These are phyloP conservation scores for Streblospio benedicti DNA, from an alignment of 1,140 invertebrate species.

Conservation along the genomic window DNA sequence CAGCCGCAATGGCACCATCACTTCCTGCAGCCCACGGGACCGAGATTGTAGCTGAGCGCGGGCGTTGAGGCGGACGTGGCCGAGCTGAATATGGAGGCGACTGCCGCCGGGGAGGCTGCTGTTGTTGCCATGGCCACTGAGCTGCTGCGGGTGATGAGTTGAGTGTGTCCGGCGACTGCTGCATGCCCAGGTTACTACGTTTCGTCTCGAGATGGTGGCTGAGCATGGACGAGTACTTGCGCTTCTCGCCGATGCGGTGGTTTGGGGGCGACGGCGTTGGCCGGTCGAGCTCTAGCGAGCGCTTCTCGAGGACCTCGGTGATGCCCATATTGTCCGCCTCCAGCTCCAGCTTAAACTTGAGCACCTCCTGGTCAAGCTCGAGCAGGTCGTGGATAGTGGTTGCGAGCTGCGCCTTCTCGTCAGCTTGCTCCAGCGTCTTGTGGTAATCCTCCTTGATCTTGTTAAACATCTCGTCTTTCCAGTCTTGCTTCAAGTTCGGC, in stretches of 20 bases:
- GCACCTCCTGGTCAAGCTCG: slow-evolving; percentile 83
- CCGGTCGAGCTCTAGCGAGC: too few species aligned
- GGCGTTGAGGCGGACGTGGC: slow-evolving; percentile 23
- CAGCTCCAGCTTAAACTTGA: slow-evolving; percentile 94
- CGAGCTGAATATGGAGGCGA: slow-evolving; percentile 36
- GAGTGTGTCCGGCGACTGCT: too few species aligned
- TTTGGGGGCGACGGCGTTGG: too few species aligned
- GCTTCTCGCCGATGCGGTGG: too few species aligned
- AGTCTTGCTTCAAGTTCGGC: slow-evolving; percentile 68
- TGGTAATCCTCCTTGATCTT: slow-evolving; percentile 81
- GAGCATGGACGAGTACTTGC: too few species aligned
- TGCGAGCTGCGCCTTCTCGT: slow-evolving; percentile 75
- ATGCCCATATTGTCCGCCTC: slow-evolving; percentile 97
- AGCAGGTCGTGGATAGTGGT: slow-evolving; percentile 88
- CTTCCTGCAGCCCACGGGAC: slow-evolving; percentile 67
- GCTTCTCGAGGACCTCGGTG: slow-evolving; percentile 87
- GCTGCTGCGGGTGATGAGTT: too few species aligned
- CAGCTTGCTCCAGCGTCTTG: slow-evolving; percentile 85
- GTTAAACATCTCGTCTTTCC: slow-evolving; percentile 75
- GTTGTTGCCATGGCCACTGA: slow-evolving; percentile 26
- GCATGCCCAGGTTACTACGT: too few species aligned
- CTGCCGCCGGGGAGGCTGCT: slow-evolving; percentile 35
- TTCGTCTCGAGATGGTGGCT: too few species aligned
- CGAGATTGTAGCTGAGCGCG: slow-evolving; percentile 55
- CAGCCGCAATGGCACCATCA: slow-evolving; percentile 78